These are phyloP conservation scores for Enteromius radiatus DNA, from an alignment of 2,797 vertebrate species.

Conservation along the genomic window DNA sequence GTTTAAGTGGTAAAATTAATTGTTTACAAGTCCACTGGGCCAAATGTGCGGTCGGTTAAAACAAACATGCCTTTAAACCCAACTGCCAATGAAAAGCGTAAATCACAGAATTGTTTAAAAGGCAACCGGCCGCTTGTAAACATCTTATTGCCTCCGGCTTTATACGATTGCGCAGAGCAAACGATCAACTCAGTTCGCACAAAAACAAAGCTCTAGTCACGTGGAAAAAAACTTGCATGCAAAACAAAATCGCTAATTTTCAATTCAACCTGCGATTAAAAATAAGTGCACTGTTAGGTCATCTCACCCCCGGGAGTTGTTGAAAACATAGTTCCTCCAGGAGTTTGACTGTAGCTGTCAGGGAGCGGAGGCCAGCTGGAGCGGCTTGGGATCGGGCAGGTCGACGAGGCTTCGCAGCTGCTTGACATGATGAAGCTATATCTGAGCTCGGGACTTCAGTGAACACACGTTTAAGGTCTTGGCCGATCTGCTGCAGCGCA, in stretches of 20 bases:
- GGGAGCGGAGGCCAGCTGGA: constrained; percentile 58
- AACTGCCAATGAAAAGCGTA: too few relatives aligned
- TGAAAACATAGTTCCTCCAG: constrained; percentile 65
- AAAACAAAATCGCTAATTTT: not conserved
- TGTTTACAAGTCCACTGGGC: not conserved
- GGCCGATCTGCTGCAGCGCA: not conserved
- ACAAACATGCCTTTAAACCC: not conserved
- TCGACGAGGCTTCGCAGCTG: constrained; percentile 53
- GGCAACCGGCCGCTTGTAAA: not conserved
- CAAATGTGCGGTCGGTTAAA: not conserved
- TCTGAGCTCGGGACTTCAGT: not conserved
- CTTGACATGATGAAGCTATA: constrained; percentile 56
- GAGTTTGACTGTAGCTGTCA: constrained; percentile 68
- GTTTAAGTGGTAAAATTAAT: not conserved
- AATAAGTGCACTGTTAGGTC: not conserved
- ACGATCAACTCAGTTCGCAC: not conserved
- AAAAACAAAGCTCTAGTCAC: not conserved
- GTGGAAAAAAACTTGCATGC: not conserved
- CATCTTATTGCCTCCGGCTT: not conserved
- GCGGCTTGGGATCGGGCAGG: constrained; percentile 67
- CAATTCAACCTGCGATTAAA: not conserved
- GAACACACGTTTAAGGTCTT: not conserved
- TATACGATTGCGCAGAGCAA: not conserved
- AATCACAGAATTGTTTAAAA: too few relatives aligned
- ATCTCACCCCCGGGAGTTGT: constrained; percentile 68